Conservation (phyloP, 2,797 vertebrate species). For the Phalloptychus januarius region DNA sequence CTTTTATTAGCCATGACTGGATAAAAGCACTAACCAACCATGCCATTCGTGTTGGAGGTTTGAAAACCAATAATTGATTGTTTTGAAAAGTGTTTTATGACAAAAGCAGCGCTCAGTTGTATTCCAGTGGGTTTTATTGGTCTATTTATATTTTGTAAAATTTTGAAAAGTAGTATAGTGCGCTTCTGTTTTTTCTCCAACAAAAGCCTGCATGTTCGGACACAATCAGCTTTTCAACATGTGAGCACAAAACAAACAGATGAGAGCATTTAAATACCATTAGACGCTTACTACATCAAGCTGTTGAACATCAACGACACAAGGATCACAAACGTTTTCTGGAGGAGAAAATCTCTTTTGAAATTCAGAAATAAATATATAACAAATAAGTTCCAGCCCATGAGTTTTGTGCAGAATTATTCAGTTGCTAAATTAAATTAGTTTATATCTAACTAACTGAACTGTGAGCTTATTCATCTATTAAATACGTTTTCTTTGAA, state of each 20-base stretch:
- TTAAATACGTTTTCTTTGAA: not conserved
- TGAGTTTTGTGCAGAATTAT: no score
- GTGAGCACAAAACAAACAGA: not conserved
- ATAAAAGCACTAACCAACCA: slow-evolving; percentile 59
- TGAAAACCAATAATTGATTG: slow-evolving; percentile 28
- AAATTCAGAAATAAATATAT: not conserved
- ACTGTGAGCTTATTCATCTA: not conserved
- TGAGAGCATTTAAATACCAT: not conserved
- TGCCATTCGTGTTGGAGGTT: slow-evolving; percentile 21
- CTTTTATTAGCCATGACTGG: slow-evolving; percentile 51
- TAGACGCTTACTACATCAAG: not conserved
- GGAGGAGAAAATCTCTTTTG: not conserved
- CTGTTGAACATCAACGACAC: not conserved
- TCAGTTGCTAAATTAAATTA: not conserved
- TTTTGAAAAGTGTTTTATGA: slow-evolving; percentile 31
- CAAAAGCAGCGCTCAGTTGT: not conserved
- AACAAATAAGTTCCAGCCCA: not conserved
- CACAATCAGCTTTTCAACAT: not conserved
- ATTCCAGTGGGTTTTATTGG: not conserved
- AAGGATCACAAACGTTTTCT: not conserved
- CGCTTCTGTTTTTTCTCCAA: not conserved
- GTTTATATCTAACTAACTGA: not conserved
- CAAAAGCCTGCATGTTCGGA: not conserved
- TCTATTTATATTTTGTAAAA: not conserved
- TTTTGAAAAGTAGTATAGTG: not conserved